phyloP scores from a whole-genome alignment of 2,888 invertebrate genomes.

The Amblyjoppa proteus region DNA sequence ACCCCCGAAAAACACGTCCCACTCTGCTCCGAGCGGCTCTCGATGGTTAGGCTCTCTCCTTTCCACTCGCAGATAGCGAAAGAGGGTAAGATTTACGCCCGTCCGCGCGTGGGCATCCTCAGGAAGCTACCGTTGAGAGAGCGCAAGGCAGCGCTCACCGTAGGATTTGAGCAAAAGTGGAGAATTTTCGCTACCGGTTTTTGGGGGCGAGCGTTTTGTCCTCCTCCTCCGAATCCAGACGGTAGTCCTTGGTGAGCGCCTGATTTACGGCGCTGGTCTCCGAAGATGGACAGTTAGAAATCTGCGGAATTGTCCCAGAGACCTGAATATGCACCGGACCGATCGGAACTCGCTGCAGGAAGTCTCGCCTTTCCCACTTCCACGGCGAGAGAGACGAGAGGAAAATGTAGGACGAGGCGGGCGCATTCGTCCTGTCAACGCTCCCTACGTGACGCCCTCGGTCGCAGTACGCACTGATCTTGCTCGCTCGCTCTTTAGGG shows the following conservation, averaged over 20 bases:
- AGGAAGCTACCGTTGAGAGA: constrained; percentile 16
- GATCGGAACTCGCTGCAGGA: constrained; percentile 53
- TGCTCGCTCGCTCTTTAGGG: constrained; percentile 23
- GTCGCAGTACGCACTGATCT: constrained; percentile 8
- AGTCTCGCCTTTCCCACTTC: constrained; percentile 48
- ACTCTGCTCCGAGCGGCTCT: not conserved
- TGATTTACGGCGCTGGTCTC: constrained; percentile 5
- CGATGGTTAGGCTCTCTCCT: constrained; percentile 26
- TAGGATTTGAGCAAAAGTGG: not conserved
- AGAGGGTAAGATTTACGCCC: constrained; percentile 53
- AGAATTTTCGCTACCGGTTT: constrained; percentile 16
- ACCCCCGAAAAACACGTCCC: constrained; percentile 29
- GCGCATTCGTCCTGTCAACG: constrained; percentile 56
- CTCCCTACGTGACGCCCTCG: constrained; percentile 62
- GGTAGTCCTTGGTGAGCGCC: not conserved
- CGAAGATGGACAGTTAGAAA: not conserved
- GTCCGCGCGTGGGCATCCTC: constrained; percentile 37
- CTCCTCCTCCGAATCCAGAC: not conserved
- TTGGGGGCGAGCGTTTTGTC: constrained; percentile 2
- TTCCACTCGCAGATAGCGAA: not conserved
- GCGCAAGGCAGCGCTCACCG: not conserved
- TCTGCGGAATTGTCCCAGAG: constrained; percentile 1
- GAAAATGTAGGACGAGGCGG: constrained; percentile 26
- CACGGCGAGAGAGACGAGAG: constrained; percentile 11
- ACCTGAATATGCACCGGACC: constrained; percentile 34